Conservation (phyloP, 2,113 vertebrate species). For the Pollachius pollachius region DNA sequence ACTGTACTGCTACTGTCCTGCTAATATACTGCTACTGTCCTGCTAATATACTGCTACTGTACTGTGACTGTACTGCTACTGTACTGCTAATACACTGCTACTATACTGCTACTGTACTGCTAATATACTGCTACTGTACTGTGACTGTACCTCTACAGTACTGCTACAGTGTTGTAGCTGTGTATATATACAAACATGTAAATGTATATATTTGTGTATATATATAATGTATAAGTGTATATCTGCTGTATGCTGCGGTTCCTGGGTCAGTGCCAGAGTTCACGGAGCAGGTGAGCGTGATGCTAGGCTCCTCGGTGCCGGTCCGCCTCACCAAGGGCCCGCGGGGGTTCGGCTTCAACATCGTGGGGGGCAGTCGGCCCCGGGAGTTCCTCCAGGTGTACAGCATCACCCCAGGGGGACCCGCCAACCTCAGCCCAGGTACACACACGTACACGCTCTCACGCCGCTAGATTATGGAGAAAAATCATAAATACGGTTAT, state of each 20-base stretch:
- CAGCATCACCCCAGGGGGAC: conserved; percentile 78
- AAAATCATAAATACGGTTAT: too few species aligned
- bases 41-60: neutral
- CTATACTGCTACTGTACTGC: neutral
- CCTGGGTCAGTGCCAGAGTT: conserved; percentile 67
- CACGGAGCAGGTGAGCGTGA: conserved; percentile 69
- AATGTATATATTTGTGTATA: too few species aligned
- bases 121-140: neutral
- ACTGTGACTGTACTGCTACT: neutral
- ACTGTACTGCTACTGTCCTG: neutral
- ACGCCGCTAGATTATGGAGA: too few species aligned
- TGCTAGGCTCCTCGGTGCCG: conserved; percentile 77
- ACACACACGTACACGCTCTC: neutral
- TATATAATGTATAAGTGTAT: too few species aligned
- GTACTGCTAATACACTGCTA: neutral
- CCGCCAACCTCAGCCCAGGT: conserved; percentile 72
- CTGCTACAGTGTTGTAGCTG: conserved; percentile 42
- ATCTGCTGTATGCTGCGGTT: too few species aligned
- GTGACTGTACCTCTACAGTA: neutral
- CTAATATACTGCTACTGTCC: neutral
- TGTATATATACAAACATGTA: too few species aligned
- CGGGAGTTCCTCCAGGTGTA: conserved; percentile 79
- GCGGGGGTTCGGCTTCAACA: conserved; percentile 79
- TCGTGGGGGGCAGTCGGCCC: conserved; percentile 76
- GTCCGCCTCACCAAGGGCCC: conserved; percentile 76